phyloP scores from a whole-genome alignment of 2,113 vertebrate species.

The Nannobrachium achirus region DNA sequence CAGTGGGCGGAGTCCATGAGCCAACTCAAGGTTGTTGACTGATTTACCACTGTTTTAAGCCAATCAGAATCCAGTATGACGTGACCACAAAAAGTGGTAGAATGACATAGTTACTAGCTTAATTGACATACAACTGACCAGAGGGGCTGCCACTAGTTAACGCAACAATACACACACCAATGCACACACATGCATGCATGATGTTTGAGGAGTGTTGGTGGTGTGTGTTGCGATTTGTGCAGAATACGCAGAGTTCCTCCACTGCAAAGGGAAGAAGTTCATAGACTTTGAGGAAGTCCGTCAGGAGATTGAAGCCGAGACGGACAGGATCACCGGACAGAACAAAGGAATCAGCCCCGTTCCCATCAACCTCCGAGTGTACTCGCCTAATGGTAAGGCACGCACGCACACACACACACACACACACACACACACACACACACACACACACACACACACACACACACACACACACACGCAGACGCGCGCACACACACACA shows the following conservation, averaged over 20 bases:
- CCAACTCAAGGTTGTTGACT: no score
- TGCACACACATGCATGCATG: not conserved
- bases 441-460: conserved; percentile 25
- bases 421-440: not conserved
- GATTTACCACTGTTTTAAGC: no score
- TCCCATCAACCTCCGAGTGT: conserved; percentile 94
- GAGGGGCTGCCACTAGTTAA: no score
- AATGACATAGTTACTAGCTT: no score
- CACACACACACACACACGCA: conserved; percentile 9
- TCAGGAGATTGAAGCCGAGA: conserved; percentile 94
- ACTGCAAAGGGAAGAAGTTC: conserved; percentile 97
- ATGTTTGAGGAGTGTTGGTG: conserved; percentile 31
- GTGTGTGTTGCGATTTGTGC: not conserved
- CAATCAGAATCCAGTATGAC: no score
- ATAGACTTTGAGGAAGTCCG: conserved; percentile 95
- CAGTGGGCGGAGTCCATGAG: no score
- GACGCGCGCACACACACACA: conserved; percentile 1
- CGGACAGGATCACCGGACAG: conserved; percentile 90
- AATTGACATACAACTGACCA: no score
- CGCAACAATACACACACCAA: no score
- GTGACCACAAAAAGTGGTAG: no score
- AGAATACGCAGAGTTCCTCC: conserved; percentile 93
- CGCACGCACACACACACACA: conserved; percentile 26
- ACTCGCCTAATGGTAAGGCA: conserved; percentile 89
- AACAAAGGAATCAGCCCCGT: conserved; percentile 97